Evolutionary conservation across 2,113 vertebrate species (phyloP), one percentile per base, ranked within the genome.

Genomic region (Sander lucioperca): DNA sequence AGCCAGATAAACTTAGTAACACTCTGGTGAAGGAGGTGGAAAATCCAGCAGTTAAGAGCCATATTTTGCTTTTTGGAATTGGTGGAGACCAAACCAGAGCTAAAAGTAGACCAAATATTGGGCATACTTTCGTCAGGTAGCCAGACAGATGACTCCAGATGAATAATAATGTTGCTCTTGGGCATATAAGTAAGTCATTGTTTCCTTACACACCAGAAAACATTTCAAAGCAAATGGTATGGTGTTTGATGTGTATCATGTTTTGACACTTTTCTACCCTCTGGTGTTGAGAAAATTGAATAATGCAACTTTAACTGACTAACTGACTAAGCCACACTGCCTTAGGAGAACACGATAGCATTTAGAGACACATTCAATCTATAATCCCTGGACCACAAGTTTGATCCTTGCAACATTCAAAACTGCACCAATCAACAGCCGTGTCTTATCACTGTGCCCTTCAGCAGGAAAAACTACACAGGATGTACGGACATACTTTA

Each of bases 301-400:
- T 43, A 43, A 43, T 43, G 9, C 39, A 43, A 43, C 39, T 43
- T 43, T 43, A 43, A 43, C 39, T 11, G 39, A 43, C 39, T 43
- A 39, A 39, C 8, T 10, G 39, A 39, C 9, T 39, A 39, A 43
- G 10, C 39, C 39, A 43, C 47, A 48, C 47, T 14, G 15, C 50
- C 50, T 19, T 51, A 51, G 8, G 50, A 51, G 7, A 51, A 18
- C 50, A 2, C 5, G 6, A 16, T 5, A 54, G 23, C 11, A 53
- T 69, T 30, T n/a, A 51, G 9, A 77, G 36, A 48, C 56, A 56
- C 18, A 43, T 33, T 39, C 58, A 11, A 59, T 45, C 15, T 53
- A 39, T 25, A 75, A 53, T 56, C 36, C 11, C 36, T 6, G 1
- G n/a, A 72, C 45, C 30, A 48, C 51, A 39, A 33, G 80, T 80